Base-by-base conservation (phyloP, 2,888 invertebrate genomes). In the Parnassius orleans region DNA sequence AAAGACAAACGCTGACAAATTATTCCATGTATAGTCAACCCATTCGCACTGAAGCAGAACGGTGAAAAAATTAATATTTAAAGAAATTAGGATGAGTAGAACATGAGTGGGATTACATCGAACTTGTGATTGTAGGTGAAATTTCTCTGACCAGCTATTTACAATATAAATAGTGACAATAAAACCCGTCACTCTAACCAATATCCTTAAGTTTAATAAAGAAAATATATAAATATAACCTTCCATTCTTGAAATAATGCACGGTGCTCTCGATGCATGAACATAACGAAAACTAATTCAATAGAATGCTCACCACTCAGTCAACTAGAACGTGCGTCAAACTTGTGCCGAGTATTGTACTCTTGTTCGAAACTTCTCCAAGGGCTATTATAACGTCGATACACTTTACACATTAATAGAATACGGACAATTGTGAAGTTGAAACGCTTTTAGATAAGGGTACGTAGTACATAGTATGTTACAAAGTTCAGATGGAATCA, bases 281-380 rank as follows among this genome's bases (percentile, higher is more conserved):
- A 10, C 41, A 56, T 56, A 62, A 62, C 54, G 53, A 43, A 53
- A 57, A 57, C 57, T 50, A 50, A 58, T 15, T 62, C 14, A 58
- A 50, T 53, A 43, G 46, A 53, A 53, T 41, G 57, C 48, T 57
- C 57, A 53, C 53, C 19, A 53, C 48, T 57, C 57, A 54, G 50
- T 53, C 14, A 33, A 58, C 61, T 61, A 44, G 12, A 50, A 2
- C 46, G 43, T 63, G 54, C 53, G 54, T 54, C 57, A 58, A 63
- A 63, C 58, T 58, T 63, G 33, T 54, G 58, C 53, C 42, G 41
- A 24, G n/a, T 15, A 63, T 63, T 63, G 62, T 63, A 58, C 54
- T 58, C 15, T 12, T 46, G 62, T 63, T 58, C 51, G 33, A 57
- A 62, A 55, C 62, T 63, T 63, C 62, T 54, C 53, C 3, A 58